Percentiles rank a stretch among this genome's conserved stretches.
Conservation (phyloP, 2,888 invertebrate genomes). For the Nomada flava region DNA sequence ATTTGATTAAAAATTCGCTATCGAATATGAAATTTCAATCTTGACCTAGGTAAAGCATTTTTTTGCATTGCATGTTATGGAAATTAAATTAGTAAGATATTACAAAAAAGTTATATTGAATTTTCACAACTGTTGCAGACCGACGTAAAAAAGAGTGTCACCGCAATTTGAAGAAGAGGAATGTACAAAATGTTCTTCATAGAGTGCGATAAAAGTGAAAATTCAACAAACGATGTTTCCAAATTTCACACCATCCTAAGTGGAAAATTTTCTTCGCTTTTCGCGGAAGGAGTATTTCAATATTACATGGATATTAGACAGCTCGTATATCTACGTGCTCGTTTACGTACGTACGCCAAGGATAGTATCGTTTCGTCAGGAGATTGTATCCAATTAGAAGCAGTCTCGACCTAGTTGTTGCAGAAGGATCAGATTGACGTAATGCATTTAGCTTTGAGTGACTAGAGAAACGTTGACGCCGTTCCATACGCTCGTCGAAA, state of each 20-base stretch:
- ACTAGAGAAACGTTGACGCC: conserved; percentile 2
- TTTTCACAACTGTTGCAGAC: conserved; percentile 15
- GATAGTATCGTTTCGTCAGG: conserved; percentile 41
- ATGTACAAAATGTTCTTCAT: no score
- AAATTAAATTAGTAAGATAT: conserved; percentile 11
- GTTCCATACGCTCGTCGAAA: conserved; percentile 24
- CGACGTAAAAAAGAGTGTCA: background rate
- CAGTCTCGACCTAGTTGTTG: conserved; percentile 50
- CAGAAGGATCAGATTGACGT: conserved; percentile 57
- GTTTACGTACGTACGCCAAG: conserved; percentile 33
- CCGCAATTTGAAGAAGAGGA: no score
- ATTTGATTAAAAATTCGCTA: background rate
- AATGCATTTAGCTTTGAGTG: conserved; percentile 50
- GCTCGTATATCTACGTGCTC: background rate
- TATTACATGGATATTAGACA: background rate
- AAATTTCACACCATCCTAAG: background rate
- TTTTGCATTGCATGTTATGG: no score
- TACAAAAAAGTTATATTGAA: conserved; percentile 15
- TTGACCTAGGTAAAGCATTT: no score
- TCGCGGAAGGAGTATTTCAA: background rate
- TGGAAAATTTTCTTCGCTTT: background rate
- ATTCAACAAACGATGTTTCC: background rate
- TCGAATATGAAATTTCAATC: no score
- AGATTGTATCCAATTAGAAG: conserved; percentile 59
- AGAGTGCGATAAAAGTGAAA: background rate